Evolutionary conservation across 2,888 invertebrate genomes (phyloP).

Genomic region (Griposia aprilina): DNA sequence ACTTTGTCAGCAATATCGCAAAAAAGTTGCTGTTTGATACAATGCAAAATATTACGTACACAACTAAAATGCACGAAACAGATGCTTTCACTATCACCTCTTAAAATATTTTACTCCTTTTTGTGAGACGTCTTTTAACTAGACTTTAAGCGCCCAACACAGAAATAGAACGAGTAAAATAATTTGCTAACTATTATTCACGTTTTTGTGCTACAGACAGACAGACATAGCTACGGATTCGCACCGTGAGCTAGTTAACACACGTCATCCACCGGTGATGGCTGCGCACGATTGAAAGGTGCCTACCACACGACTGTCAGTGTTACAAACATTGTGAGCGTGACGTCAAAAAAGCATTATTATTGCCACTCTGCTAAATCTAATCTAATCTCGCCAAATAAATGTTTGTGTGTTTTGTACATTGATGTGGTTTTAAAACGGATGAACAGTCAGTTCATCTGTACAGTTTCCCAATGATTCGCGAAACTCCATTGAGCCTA

Average conservation of each 20-base stretch:
- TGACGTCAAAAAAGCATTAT: slow-evolving; percentile 1
- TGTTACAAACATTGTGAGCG: slow-evolving; percentile 13
- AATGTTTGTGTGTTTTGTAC: not conserved
- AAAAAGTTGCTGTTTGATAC: not conserved
- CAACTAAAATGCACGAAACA: not conserved
- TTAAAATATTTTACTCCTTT: not conserved
- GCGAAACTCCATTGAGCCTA: not conserved
- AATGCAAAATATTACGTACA: too few relatives aligned
- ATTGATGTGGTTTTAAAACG: not conserved
- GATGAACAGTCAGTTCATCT: not conserved
- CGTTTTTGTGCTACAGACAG: not conserved
- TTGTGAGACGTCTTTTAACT: not conserved
- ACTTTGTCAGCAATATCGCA: not conserved
- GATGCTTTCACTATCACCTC: too few relatives aligned
- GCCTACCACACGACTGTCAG: slow-evolving; percentile 27
- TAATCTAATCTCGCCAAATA: slow-evolving; percentile 11
- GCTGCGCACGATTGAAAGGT: slow-evolving; percentile 19
- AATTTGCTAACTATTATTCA: not conserved
- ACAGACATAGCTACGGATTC: not conserved
- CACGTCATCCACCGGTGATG: slow-evolving; percentile 8
- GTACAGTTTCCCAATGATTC: not conserved
- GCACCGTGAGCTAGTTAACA: slow-evolving; percentile 7
- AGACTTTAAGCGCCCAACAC: too few relatives aligned
- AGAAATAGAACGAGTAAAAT: not conserved
- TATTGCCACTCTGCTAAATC: slow-evolving; percentile 5